Evolutionary conservation across 2,888 invertebrate species (phyloP).

Genomic region (Amaurobius ferox): DNA sequence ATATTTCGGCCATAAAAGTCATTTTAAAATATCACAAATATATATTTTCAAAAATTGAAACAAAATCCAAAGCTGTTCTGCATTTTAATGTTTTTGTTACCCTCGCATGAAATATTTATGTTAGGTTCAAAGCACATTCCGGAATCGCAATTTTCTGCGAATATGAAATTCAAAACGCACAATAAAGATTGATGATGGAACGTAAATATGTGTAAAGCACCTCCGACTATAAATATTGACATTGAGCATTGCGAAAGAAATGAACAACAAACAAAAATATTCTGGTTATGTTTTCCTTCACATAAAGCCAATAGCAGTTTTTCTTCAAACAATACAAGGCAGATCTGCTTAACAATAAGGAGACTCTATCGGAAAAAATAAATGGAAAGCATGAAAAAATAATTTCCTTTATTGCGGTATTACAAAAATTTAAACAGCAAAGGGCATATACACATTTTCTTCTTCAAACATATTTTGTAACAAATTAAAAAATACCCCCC

Average conservation of each 20-base stretch:
- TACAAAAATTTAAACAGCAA: not conserved
- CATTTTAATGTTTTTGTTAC: too few species aligned
- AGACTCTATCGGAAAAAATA: not conserved
- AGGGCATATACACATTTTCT: not conserved
- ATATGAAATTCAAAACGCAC: not conserved
- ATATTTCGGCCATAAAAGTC: too few species aligned
- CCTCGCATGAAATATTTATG: not conserved
- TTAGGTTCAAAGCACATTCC: not conserved
- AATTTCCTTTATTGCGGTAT: not conserved
- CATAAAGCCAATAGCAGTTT: not conserved
- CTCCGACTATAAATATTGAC: not conserved
- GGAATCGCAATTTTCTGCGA: not conserved
- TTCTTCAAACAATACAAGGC: not conserved
- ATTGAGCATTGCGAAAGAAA: not conserved
- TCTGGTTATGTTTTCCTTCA: not conserved
- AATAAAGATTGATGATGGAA: not conserved
- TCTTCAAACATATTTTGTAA: not conserved
- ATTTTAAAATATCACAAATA: too few species aligned
- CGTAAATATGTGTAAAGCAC: slow-evolving; percentile 1
- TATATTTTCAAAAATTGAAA: too few species aligned
- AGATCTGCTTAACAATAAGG: not conserved
- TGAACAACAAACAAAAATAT: too few species aligned
- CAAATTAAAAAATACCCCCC: not conserved
- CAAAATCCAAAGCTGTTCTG: too few species aligned
- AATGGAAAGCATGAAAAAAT: not conserved